These are phyloP conservation scores for Troilus luridus DNA, from an alignment of 2,888 invertebrate genomes.

Conservation along the genomic window DNA sequence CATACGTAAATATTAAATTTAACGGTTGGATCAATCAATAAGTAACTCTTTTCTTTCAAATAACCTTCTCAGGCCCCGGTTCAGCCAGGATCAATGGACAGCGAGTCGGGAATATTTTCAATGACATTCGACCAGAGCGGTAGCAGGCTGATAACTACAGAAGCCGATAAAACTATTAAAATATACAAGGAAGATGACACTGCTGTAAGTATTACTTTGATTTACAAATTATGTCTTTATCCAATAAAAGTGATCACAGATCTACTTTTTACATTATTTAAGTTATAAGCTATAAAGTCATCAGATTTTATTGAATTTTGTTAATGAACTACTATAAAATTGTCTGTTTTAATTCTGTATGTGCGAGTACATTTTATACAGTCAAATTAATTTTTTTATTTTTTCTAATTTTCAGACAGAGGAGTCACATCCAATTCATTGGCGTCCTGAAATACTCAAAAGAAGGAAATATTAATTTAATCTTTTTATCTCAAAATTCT, in stretches of 20 bases:
- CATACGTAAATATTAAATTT: too few species aligned
- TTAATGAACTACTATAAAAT: too few species aligned
- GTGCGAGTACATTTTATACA: too few species aligned
- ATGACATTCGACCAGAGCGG: slow-evolving; percentile 97
- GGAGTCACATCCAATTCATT: slow-evolving; percentile 96
- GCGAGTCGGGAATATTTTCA: slow-evolving; percentile 97
- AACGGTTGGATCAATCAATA: too few species aligned
- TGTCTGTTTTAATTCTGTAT: too few species aligned
- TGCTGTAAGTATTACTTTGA: slow-evolving; percentile 72
- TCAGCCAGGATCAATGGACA: slow-evolving; percentile 99
- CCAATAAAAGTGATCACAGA: not conserved
- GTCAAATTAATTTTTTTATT: not conserved
- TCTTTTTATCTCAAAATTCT: not conserved
- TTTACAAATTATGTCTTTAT: not conserved
- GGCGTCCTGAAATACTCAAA: slow-evolving; percentile 97
- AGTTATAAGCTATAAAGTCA: too few species aligned
- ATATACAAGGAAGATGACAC: slow-evolving; percentile 97
- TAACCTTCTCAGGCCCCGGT: slow-evolving; percentile 80
- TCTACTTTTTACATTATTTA: too few species aligned
- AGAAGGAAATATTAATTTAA: slow-evolving; percentile 84
- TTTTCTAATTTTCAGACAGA: slow-evolving; percentile 77
- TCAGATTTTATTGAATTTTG: too few species aligned
- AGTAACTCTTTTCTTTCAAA: not conserved
- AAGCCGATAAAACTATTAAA: slow-evolving; percentile 99
- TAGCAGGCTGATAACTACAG: slow-evolving; percentile 93